Evolutionary conservation across 1,140 invertebrate species (phyloP).

Genomic region (Colletes gigas): DNA sequence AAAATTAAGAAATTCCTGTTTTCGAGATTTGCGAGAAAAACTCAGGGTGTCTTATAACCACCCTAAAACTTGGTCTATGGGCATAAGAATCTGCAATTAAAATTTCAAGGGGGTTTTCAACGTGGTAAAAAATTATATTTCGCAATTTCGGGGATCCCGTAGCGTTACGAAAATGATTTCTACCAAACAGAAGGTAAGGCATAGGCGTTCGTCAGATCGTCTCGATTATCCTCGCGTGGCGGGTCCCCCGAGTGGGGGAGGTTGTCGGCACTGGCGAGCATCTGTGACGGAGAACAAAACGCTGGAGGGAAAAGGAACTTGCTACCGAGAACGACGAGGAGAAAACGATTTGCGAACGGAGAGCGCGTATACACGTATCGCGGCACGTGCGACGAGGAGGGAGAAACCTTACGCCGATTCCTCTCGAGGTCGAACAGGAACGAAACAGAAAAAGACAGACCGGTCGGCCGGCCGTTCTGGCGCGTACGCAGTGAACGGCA

Average conservation of each 20-base stretch:
- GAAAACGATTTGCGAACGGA: conserved; percentile 19
- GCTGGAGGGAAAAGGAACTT: conserved; percentile 3
- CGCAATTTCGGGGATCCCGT: no score
- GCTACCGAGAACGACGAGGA: conserved; percentile 26
- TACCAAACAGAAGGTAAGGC: conserved; percentile 10
- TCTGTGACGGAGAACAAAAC: conserved; percentile 53
- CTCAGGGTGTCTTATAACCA: no score
- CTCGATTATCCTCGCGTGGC: conserved; percentile 54
- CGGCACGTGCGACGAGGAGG: conserved; percentile 47
- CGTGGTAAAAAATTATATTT: no score
- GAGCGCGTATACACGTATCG: conserved; percentile 28
- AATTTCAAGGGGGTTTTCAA: no score
- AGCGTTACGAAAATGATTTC: conserved; percentile 40
- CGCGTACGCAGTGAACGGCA: conserved; percentile 3
- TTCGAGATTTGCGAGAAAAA: no score
- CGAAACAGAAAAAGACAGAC: conserved; percentile 56
- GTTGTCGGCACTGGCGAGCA: conserved; percentile 66
- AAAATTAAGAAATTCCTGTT: no score
- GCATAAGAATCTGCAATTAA: no score
- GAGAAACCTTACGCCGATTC: conserved; percentile 60
- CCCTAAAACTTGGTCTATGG: no score
- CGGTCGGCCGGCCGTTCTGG: conserved; percentile 23
- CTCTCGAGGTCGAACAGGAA: conserved; percentile 56
- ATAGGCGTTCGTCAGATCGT: conserved; percentile 43
- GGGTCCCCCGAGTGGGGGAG: conserved; percentile 44